Evolutionary conservation across 2,113 vertebrate genomes (phyloP).

Genomic region (Anguilla japonica): DNA sequence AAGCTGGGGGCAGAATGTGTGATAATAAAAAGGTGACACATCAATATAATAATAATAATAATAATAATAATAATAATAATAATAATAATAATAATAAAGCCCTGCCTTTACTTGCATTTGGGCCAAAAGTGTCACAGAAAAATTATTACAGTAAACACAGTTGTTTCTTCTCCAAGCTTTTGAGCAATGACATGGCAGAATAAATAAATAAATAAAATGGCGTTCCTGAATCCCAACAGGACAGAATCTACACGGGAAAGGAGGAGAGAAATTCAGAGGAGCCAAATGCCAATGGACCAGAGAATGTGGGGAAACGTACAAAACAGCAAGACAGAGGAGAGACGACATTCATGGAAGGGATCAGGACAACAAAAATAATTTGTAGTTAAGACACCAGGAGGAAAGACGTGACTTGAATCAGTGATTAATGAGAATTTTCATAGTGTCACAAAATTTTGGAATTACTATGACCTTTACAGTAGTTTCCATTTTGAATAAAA

Average conservation of each 20-base stretch:
- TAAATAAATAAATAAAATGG: background rate
- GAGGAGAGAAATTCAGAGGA: conserved; percentile 62
- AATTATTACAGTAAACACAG: background rate
- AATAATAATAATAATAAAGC: too few species aligned
- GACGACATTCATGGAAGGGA: conserved; percentile 11
- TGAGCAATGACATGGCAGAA: conserved; percentile 22
- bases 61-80: too few species aligned
- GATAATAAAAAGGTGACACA: background rate
- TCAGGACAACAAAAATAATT: conserved; percentile 31
- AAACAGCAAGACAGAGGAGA: conserved; percentile 27
- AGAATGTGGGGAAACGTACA: background rate
- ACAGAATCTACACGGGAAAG: conserved; percentile 37
- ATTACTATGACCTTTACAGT: background rate
- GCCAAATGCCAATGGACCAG: conserved; percentile 34
- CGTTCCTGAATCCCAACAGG: background rate
- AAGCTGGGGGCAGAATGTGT: background rate
- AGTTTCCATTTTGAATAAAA: background rate
- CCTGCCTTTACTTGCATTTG: too few species aligned
- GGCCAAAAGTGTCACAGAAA: background rate
- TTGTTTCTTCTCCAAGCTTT: conserved; percentile 51
- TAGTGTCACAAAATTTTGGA: background rate
- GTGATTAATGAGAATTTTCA: background rate
- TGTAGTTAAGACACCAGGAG: conserved; percentile 33
- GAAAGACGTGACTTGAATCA: background rate
- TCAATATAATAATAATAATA: too few species aligned